These are phyloP conservation scores for Agrotis clavis DNA, from an alignment of 2,888 invertebrate genomes.

Conservation along the genomic window DNA sequence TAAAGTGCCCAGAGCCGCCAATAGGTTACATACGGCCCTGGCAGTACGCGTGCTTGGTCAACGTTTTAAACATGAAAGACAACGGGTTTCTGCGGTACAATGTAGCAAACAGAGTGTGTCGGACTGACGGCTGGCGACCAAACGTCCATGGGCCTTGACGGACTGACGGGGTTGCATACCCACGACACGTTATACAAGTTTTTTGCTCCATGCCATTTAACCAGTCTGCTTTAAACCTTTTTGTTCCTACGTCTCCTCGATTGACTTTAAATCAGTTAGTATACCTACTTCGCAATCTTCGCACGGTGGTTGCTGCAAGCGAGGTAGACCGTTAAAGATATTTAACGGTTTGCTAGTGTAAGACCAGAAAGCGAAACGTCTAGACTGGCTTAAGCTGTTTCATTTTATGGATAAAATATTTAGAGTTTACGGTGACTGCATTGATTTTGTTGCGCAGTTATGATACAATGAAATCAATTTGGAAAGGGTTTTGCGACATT, in stretches of 20 bases:
- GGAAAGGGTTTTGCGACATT: neutral
- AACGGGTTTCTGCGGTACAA: slow-evolving; percentile 79
- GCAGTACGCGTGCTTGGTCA: slow-evolving; percentile 42
- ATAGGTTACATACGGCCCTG: too few relatives aligned
- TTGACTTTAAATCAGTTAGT: slow-evolving; percentile 29
- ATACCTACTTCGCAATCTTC: slow-evolving; percentile 31
- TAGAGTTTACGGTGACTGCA: slow-evolving; percentile 9
- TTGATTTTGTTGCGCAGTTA: neutral
- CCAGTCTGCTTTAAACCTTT: slow-evolving; percentile 21
- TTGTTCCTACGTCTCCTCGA: slow-evolving; percentile 20
- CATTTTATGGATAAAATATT: slow-evolving; percentile 28
- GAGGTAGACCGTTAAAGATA: slow-evolving; percentile 54
- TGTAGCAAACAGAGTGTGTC: slow-evolving; percentile 87
- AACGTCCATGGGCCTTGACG: slow-evolving; percentile 81
- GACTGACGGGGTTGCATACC: slow-evolving; percentile 60
- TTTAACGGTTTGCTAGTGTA: slow-evolving; percentile 54
- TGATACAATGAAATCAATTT: slow-evolving; percentile 20
- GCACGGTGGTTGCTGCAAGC: slow-evolving; percentile 22
- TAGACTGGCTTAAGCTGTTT: slow-evolving; percentile 37
- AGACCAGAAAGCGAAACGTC: slow-evolving; percentile 61
- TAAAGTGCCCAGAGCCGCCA: too few relatives aligned
- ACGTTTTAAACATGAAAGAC: slow-evolving; percentile 69
- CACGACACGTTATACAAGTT: slow-evolving; percentile 63
- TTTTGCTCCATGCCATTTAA: slow-evolving; percentile 47
- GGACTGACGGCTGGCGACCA: slow-evolving; percentile 69